Percentiles rank a stretch among this genome's conserved stretches.
Conservation (phyloP, 2,888 invertebrate species). For the Actias luna region DNA sequence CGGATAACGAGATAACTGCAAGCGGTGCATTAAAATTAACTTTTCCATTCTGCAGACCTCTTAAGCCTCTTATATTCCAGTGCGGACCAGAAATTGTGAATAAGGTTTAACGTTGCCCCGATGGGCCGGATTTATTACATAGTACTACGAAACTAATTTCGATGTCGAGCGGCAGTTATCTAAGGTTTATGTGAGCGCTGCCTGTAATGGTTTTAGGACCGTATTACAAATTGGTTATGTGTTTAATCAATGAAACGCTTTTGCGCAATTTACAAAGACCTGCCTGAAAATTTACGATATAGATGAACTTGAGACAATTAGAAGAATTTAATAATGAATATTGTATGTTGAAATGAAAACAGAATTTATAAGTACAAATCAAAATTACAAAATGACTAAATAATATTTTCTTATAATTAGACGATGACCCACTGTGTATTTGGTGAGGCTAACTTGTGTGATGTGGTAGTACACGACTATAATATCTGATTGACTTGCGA, state of each 20-base stretch:
- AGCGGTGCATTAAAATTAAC: constrained; percentile 47
- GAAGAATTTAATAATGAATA: background rate
- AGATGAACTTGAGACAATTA: background rate
- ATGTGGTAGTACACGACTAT: too few relatives aligned
- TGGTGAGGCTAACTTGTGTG: too few relatives aligned
- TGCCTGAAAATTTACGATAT: background rate
- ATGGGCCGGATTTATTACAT: constrained; percentile 13
- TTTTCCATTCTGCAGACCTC: constrained; percentile 47
- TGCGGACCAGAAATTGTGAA: constrained; percentile 22
- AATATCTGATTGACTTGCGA: too few relatives aligned
- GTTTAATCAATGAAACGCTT: background rate
- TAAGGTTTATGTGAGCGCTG: background rate
- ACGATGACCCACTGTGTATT: too few relatives aligned
- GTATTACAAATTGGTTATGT: background rate
- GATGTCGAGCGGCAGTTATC: constrained; percentile 8
- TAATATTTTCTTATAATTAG: too few relatives aligned
- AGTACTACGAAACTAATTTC: constrained; percentile 10
- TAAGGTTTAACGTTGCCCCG: constrained; percentile 14
- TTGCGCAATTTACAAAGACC: background rate
- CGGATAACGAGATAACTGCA: constrained; percentile 44
- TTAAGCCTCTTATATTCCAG: constrained; percentile 34
- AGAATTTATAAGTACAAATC: too few relatives aligned
- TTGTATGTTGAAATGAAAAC: background rate
- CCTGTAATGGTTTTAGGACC: constrained; percentile 2
- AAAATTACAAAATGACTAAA: too few relatives aligned